Conservation (phyloP, 2,888 invertebrate genomes). For the Conops quadrifasciatus region DNA sequence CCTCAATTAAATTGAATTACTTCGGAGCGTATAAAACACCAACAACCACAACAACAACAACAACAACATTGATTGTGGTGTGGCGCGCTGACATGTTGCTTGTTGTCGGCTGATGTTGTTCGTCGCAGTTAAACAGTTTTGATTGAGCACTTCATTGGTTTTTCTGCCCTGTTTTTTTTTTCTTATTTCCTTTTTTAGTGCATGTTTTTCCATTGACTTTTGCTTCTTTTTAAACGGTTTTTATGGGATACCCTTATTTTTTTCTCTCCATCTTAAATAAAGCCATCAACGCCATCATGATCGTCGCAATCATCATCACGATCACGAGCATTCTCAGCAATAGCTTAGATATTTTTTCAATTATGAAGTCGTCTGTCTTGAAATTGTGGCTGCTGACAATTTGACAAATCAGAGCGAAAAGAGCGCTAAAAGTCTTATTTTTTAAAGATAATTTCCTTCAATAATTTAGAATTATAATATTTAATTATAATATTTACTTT, state of each 20-base stretch:
- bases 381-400: conserved; percentile 28
- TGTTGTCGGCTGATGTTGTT: not conserved
- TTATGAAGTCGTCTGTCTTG: conserved; percentile 25
- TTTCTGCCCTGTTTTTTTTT: conserved; percentile 1
- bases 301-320: not conserved
- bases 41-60: not conserved
- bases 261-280: conserved; percentile 16
- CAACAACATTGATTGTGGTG: not conserved
- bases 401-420: conserved; percentile 33
- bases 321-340: not conserved
- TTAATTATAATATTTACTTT: too few relatives aligned
- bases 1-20: conserved; percentile 41
- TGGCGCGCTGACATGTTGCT: conserved; percentile 1
- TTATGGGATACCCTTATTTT: conserved; percentile 10
- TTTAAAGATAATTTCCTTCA: not conserved
- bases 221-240: not conserved
- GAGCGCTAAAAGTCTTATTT: not conserved
- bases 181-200: conserved; percentile 1
- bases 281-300: conserved; percentile 28
- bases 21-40: conserved; percentile 24
- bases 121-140: not conserved
- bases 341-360: conserved; percentile 31
- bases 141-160: conserved; percentile 11
- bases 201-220: too few relatives aligned
- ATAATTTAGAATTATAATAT: not conserved